Percentiles rank a stretch among this genome's conserved stretches.
These are phyloP conservation scores for Lithobates pipiens DNA, from an alignment of 2,797 vertebrate genomes.

Conservation along the genomic window DNA sequence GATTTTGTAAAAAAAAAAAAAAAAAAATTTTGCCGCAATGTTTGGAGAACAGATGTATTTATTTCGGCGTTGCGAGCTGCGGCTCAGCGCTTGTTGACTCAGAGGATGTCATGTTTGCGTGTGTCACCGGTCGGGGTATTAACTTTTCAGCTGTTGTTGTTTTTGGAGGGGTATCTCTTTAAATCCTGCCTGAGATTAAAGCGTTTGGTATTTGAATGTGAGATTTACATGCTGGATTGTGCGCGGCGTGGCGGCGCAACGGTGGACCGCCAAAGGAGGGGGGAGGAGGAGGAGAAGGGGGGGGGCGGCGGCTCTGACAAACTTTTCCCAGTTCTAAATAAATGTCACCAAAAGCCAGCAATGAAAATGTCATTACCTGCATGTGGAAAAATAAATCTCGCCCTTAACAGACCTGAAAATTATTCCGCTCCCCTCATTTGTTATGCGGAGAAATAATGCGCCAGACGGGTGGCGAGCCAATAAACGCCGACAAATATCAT, in stretches of 20 bases:
- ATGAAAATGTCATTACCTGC: constrained; percentile 14
- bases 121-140: background rate
- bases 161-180: background rate
- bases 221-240: constrained; percentile 9
- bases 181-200: background rate
- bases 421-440: background rate
- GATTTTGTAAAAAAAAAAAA: background rate
- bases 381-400: background rate
- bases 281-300: too few relatives aligned
- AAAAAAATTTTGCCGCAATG: background rate
- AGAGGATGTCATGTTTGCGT: background rate
- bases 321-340: background rate
- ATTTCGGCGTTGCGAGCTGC: background rate
- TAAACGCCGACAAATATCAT: background rate
- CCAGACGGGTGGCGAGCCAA: background rate
- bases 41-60: background rate
- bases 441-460: background rate
- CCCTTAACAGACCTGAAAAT: constrained; percentile 1
- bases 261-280: too few relatives aligned
- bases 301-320: background rate
- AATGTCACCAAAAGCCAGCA: background rate
- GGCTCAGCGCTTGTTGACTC: background rate
- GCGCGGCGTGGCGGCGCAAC: background rate
- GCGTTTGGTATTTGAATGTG: constrained; percentile 1
- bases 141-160: background rate